Evolutionary conservation across 2,113 vertebrate species (phyloP).

Genomic region (Collichthys lucidus): DNA sequence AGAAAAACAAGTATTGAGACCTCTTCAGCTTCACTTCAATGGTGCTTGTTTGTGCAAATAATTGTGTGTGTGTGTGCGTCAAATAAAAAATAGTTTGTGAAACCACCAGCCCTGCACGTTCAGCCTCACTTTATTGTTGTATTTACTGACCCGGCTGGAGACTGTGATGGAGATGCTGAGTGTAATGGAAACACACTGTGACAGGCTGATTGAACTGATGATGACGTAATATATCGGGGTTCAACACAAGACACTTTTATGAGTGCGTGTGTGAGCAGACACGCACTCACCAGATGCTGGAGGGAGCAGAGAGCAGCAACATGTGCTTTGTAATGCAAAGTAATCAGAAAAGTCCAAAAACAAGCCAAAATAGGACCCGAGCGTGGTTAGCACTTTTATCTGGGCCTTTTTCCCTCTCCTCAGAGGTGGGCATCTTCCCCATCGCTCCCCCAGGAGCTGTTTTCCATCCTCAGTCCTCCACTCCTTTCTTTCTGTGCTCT

Average conservation of each 20-base stretch:
- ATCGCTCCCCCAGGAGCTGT: conserved; percentile 54
- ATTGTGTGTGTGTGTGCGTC: conserved; percentile 7
- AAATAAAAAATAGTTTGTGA: conserved; percentile 49
- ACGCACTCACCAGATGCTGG: neutral
- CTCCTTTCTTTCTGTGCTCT: conserved; percentile 30
- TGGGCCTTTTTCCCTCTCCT: conserved; percentile 5
- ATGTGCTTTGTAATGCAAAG: conserved; percentile 24
- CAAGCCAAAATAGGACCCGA: neutral
- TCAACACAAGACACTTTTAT: conserved; percentile 15
- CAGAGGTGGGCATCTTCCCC: conserved; percentile 50
- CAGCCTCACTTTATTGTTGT: conserved; percentile 42
- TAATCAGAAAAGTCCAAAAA: conserved; percentile 24
- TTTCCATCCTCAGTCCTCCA: conserved; percentile 49
- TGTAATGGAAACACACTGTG: conserved; percentile 45
- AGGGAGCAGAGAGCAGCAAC: neutral
- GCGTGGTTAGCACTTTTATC: conserved; percentile 38
- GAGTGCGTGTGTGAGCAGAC: neutral
- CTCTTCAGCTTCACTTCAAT: neutral
- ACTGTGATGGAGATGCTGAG: conserved; percentile 58
- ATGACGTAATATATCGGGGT: conserved; percentile 28
- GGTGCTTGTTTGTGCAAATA: too few species aligned
- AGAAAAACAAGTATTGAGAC: neutral
- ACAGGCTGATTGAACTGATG: conserved; percentile 40
- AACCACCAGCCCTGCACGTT: conserved; percentile 53
- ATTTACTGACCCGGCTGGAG: conserved; percentile 61